Conservation (phyloP, 2,888 invertebrate species). For the Diplazon laetatorius region DNA sequence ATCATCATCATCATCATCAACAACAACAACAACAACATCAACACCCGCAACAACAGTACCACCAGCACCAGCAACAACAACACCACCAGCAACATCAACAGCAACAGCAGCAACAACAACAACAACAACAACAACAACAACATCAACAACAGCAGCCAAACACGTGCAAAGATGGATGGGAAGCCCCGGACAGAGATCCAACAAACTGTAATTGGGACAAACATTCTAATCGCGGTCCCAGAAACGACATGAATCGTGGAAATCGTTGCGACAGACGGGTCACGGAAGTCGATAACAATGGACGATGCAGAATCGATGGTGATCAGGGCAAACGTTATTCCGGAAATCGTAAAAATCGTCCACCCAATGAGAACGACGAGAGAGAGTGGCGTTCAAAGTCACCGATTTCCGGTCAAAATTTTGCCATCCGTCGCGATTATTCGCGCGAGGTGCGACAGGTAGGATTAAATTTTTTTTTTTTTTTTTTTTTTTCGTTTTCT, state of each 20-base stretch:
- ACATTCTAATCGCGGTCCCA: conserved; percentile 76
- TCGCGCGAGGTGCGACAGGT: conserved; percentile 77
- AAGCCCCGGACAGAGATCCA: conserved; percentile 68
- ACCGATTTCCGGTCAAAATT: conserved; percentile 75
- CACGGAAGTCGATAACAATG: conserved; percentile 34
- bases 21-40: conserved; percentile 4
- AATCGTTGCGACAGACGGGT: conserved; percentile 56
- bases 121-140: conserved; percentile 23
- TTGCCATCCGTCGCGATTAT: conserved; percentile 75
- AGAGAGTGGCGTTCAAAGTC: conserved; percentile 78
- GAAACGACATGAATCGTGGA: conserved; percentile 70
- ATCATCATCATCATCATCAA: not conserved
- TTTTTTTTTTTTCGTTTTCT: not conserved
- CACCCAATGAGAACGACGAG: conserved; percentile 77
- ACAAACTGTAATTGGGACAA: conserved; percentile 77
- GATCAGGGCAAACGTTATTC: conserved; percentile 76
- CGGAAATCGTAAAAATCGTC: conserved; percentile 72
- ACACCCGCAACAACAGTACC: not conserved
- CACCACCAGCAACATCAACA: conserved; percentile 17
- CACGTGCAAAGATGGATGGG: conserved; percentile 58
- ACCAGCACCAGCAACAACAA: no score
- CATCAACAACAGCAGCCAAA: not conserved
- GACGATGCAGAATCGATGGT: conserved; percentile 70
- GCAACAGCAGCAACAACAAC: not conserved
- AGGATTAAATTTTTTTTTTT: conserved; percentile 21